phyloP scores from a whole-genome alignment of 23 tunicate genomes.

The Styela clava region DNA sequence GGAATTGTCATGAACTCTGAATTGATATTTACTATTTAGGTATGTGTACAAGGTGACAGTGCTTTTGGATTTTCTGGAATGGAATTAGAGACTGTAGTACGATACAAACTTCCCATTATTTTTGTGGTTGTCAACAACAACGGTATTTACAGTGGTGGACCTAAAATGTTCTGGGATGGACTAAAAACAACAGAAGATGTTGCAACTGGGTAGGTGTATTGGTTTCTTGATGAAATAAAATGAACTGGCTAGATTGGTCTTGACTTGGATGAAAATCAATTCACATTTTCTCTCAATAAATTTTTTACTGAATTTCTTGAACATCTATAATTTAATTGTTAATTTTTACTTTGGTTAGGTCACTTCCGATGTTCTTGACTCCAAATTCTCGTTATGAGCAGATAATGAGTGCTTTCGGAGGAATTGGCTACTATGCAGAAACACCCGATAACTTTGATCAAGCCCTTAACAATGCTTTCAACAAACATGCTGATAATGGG shows the following conservation, averaged over 20 bases:
- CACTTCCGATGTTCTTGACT: constrained; percentile 69
- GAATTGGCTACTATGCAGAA: constrained; percentile 58
- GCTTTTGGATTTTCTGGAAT: constrained; percentile 97
- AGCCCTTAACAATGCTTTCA: constrained; percentile 38
- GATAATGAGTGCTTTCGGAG: constrained; percentile 82
- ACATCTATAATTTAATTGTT: too few species aligned
- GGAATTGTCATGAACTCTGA: too few species aligned
- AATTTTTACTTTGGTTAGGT: too few species aligned
- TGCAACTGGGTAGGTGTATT: constrained; percentile 21
- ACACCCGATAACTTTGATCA: constrained; percentile 50
- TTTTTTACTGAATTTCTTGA: too few species aligned
- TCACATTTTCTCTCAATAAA: too few species aligned
- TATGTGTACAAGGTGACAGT: constrained; percentile 94
- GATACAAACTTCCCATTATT: constrained; percentile 83
- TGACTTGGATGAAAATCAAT: too few species aligned
- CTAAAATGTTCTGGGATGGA: constrained; percentile 52
- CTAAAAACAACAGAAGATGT: constrained; percentile 63
- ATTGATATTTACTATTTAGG: constrained; percentile 28
- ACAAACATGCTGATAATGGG: background rate
- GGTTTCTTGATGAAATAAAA: background rate
- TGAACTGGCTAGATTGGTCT: too few species aligned
- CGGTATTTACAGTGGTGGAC: constrained; percentile 66
- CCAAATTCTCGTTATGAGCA: constrained; percentile 69
- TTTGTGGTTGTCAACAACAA: constrained; percentile 88
- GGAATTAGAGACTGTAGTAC: constrained; percentile 84